Base-by-base conservation (phyloP, 2,113 vertebrate genomes). In the Odocoileus virginianus region DNA sequence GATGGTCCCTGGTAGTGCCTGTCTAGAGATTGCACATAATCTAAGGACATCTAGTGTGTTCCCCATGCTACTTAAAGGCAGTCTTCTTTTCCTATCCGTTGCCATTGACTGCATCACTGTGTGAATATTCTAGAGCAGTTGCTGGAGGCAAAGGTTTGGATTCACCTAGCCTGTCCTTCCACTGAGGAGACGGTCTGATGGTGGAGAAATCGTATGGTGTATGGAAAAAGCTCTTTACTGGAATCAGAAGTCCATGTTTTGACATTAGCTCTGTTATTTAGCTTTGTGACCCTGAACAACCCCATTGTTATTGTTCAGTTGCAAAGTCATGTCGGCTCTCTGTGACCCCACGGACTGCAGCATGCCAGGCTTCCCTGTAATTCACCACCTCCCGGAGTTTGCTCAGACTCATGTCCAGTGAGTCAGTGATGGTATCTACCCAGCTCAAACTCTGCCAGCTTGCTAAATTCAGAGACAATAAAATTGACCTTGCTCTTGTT, bases 71-170 rank as follows among this genome's bases (percentile, higher is more conserved):
- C 27, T 36, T 86, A 52, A 30, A 55, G 84, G 45, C 28, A 33
- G 1, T 76, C 50, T 55, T 78, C 43, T 64, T 71, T 74, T 9
- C n/a, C 57, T 16, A 0, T 13, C 14, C 1, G 0, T 21, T 12
- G 25, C 27, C 43, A 17, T 14, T 7, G 21, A 5, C 1, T 1
- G 33, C 28, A n/a, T 14, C 14, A 13, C 12, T 8, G 5, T 54
- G 50, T 23, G 13, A 25, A 12, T 58, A 60, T 47, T 52, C 40
- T 43, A 36, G 81, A 60, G 2, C 15, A 36, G 23, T 95, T 58
- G 1, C 28, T 50, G 58, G 28, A 82, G 50, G 30, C 8, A 12
- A 64, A 27, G 33, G 16, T 61, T 64, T 47, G 14, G 9, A 47
- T 36, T 64, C 17, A 25, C 19, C 55, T 43, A 14, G 40, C 58